Percentiles rank a stretch among this genome's conserved stretches.
These are phyloP conservation scores for Siniperca obscura DNA, from an alignment of 2,797 vertebrate species.

Conservation along the genomic window DNA sequence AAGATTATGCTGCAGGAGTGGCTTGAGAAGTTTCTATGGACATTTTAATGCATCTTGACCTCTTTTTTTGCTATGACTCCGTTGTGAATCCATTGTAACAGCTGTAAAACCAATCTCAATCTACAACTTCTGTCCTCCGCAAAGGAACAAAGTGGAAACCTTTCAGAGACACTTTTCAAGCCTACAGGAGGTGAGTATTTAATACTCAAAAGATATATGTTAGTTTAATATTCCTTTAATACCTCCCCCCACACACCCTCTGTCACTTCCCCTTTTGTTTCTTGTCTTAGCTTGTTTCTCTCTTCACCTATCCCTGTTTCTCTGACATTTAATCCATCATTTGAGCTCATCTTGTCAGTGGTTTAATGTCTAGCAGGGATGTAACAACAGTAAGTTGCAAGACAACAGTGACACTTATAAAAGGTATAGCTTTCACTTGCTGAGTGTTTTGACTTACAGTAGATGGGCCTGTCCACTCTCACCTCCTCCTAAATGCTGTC, in stretches of 20 bases:
- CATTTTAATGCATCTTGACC: background rate
- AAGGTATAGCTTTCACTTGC: constrained; percentile 48
- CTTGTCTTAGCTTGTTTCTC: constrained; percentile 1
- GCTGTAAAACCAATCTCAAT: background rate
- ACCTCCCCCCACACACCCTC: background rate
- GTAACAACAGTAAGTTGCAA: constrained; percentile 31
- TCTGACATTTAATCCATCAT: constrained; percentile 42
- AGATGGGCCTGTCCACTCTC: constrained; percentile 38
- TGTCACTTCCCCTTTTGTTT: constrained; percentile 8
- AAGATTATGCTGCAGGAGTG: background rate
- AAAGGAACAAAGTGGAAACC: background rate
- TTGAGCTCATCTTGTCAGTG: constrained; percentile 22
- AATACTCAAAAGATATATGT: background rate
- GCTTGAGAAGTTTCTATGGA: background rate
- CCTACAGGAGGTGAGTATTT: background rate
- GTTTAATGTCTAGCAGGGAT: constrained; percentile 35
- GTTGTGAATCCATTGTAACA: background rate
- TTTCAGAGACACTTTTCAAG: background rate
- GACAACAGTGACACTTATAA: constrained; percentile 31
- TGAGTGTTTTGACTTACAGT: constrained; percentile 48
- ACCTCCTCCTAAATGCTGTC: constrained; percentile 48
- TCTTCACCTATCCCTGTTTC: constrained; percentile 12
- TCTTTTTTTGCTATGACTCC: background rate
- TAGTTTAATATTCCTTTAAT: background rate
- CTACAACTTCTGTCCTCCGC: background rate